Percentiles rank a stretch among this genome's conserved stretches.
phyloP scores from a whole-genome alignment of 30 jellyfish, hydroid and myxozoan species.

The Pseudorhiza aurosa region DNA sequence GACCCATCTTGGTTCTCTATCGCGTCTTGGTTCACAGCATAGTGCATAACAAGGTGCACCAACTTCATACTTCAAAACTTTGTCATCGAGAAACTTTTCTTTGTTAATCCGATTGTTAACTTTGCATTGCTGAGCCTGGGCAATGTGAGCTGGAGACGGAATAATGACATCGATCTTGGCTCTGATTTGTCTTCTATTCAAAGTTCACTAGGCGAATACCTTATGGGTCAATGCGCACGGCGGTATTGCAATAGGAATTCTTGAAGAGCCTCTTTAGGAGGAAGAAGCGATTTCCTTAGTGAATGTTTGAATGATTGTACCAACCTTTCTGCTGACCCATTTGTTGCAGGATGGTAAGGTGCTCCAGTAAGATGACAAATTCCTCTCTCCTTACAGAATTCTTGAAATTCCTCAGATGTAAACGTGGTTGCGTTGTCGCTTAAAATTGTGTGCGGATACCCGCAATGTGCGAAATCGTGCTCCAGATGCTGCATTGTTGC shows the following conservation, averaged over 20 bases:
- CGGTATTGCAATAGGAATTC: constrained; percentile 19
- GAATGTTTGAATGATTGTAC: constrained; percentile 43
- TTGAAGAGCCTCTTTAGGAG: constrained; percentile 29
- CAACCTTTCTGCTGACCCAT: constrained; percentile 35
- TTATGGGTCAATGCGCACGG: not conserved
- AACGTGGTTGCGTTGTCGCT: constrained; percentile 30
- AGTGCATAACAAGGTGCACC: constrained; percentile 2
- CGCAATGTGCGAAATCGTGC: constrained; percentile 42
- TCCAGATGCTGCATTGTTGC: constrained; percentile 47
- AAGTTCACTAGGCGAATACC: constrained; percentile 43
- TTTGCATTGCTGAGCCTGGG: constrained; percentile 7
- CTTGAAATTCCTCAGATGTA: constrained; percentile 53
- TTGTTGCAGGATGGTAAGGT: constrained; percentile 56
- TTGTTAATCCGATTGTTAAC: not conserved
- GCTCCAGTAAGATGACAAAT: constrained; percentile 43
- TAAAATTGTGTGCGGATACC: constrained; percentile 45
- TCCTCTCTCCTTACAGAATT: constrained; percentile 31
- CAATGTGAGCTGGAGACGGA: constrained; percentile 20
- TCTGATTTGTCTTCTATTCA: constrained; percentile 33
- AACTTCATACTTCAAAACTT: not conserved
- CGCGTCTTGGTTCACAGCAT: too few species aligned
- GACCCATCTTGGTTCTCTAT: too few species aligned
- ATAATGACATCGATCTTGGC: constrained; percentile 11
- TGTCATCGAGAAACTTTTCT: not conserved
- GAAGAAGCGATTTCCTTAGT: constrained; percentile 13